Evolutionary conservation across 2,113 vertebrate genomes (phyloP), one percentile per base, ranked within the genome.

Genomic region (Rhinogobius similis): DNA sequence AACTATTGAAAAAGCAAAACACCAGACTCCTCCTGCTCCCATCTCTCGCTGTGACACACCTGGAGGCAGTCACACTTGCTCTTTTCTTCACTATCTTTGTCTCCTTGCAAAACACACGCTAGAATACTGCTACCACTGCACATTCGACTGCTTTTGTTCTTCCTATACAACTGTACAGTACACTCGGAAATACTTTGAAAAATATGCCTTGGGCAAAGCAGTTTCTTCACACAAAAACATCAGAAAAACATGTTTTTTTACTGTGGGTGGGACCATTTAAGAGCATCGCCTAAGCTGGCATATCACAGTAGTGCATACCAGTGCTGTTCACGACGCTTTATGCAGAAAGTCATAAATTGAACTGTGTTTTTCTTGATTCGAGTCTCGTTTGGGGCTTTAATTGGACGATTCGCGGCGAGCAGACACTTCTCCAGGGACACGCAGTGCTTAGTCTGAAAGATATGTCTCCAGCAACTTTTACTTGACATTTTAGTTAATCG

Each of bases 81-180:
- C 26, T 63, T 46, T 75, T 62, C 53, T 67, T 65, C 75, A 52
- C 12, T 20, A 67, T n/a, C 50, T 80, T 72, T 64, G 53, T 77
- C 70, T 55, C 62, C 43, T 27, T 48, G 43, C 50, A n/a, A 56
- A 50, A 67, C 50, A 66, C 61, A 74, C 50, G 58, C 66, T 84
- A 76, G 62, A 78, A 55, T 53, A 67, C 23, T 76, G 69, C 73
- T 70, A 63, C 76, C 72, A 61, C 64, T 61, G 70, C 74, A 73
- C 74, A 82, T 80, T 82, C 44, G 62, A 23, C 66, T 9, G 80
- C 29, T 52, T 82, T 82, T 83, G 84, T 77, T 50, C 21, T 21
- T 71, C 73, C 70, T 59, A 76, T 73, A 69, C 75, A 72, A 61
- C 10, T 11, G 58, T 36, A 61, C 58, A n/a, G 27, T 61, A 36